phyloP scores from a whole-genome alignment of 2,113 vertebrate species.

The Podarcis cretensis region DNA sequence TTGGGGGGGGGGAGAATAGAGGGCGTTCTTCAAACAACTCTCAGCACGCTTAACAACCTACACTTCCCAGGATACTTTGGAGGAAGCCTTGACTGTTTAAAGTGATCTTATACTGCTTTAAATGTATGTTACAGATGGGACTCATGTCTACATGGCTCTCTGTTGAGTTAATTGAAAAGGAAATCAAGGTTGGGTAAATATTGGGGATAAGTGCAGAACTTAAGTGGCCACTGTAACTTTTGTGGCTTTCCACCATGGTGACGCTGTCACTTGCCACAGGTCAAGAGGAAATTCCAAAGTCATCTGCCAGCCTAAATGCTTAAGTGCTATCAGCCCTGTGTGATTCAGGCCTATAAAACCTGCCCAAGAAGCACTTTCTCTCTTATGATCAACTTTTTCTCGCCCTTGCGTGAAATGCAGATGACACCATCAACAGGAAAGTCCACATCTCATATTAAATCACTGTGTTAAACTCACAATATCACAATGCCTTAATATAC shows the following conservation, averaged over 20 bases:
- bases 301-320: constrained; percentile 19
- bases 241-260: not conserved
- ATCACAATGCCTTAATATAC: too few relatives aligned
- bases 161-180: constrained; percentile 38
- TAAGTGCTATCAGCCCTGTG: not conserved
- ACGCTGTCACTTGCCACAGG: constrained; percentile 4
- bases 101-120: too few relatives aligned
- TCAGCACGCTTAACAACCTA: too few relatives aligned
- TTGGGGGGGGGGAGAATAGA: too few relatives aligned
- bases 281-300: not conserved
- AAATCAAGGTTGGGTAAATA: constrained; percentile 27
- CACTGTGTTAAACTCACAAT: not conserved
- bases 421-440: not conserved
- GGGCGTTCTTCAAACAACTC: too few relatives aligned
- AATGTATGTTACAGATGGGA: too few relatives aligned
- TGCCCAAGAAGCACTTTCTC: not conserved
- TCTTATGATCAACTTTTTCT: not conserved
- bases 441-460: not conserved
- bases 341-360: not conserved
- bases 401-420: not conserved
- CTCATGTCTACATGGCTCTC: not conserved
- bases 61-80: too few relatives aligned
- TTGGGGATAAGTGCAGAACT: constrained; percentile 4
- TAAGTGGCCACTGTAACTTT: constrained; percentile 11
- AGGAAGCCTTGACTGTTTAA: too few relatives aligned